phyloP scores from a whole-genome alignment of 1,140 invertebrate genomes.

The Mya arenaria region DNA sequence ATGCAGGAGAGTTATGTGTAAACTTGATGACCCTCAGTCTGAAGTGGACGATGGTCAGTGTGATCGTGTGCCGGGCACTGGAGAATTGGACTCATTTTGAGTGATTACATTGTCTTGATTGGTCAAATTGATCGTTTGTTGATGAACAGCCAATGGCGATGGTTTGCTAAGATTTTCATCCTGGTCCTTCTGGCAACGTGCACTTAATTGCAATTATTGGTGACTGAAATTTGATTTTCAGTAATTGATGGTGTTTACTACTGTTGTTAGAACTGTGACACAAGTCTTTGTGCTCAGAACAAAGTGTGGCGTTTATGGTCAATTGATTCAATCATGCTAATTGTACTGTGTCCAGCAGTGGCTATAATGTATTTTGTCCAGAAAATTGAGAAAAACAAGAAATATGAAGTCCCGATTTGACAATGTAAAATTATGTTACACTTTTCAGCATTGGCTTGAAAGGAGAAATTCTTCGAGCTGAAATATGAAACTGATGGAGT shows the following conservation, averaged over 20 bases:
- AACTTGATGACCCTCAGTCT: conserved; percentile 30
- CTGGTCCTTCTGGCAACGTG: not conserved
- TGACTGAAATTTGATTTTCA: conserved; percentile 12
- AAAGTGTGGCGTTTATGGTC: conserved; percentile 1
- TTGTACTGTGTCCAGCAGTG: not conserved
- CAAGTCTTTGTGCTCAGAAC: conserved; percentile 10
- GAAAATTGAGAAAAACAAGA: too few relatives aligned
- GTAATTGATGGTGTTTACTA: conserved; percentile 24
- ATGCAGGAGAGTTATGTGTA: conserved; percentile 29
- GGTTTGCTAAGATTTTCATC: not conserved
- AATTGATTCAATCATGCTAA: conserved; percentile 26
- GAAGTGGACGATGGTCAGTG: conserved; percentile 19
- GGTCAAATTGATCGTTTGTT: conserved; percentile 9
- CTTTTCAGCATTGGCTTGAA: too few relatives aligned
- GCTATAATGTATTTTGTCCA: too few relatives aligned
- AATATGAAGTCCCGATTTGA: too few relatives aligned
- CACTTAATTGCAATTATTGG: conserved; percentile 26
- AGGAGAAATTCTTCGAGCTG: too few relatives aligned
- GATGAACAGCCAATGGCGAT: not conserved
- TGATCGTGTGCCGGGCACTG: conserved; percentile 1
- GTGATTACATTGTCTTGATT: conserved; percentile 11
- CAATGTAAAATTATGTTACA: too few relatives aligned
- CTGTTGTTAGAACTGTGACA: conserved; percentile 12
- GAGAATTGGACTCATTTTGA: too few relatives aligned
- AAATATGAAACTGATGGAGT: too few relatives aligned